These are phyloP conservation scores for Apodemia zela DNA, from an alignment of 2,888 invertebrate genomes.

Conservation along the genomic window DNA sequence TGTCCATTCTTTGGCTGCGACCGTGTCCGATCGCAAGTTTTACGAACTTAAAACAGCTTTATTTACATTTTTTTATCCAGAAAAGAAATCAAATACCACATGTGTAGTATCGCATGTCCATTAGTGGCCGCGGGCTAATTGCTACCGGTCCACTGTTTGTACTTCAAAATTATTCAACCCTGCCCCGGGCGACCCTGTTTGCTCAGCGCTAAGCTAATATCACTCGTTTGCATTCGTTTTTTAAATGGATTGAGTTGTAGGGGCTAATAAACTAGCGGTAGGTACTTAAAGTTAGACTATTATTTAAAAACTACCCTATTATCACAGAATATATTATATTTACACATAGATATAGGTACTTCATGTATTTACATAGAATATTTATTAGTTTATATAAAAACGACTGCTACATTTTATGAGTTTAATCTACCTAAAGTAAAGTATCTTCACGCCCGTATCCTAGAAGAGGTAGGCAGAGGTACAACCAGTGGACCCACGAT, in stretches of 20 bases:
- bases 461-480: no score
- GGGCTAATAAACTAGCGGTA: slow-evolving; percentile 26
- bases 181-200: slow-evolving; percentile 51
- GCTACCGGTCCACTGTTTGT: slow-evolving; percentile 50
- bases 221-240: slow-evolving; percentile 55
- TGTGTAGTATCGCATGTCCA: slow-evolving; percentile 45
- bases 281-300: slow-evolving; percentile 34
- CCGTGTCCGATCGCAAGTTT: not conserved
- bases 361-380: no score
- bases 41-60: not conserved
- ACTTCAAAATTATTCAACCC: slow-evolving; percentile 52
- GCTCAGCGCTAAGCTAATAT: slow-evolving; percentile 60
- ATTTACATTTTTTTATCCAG: slow-evolving; percentile 22
- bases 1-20: not conserved
- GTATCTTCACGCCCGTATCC: no score
- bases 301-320: not conserved
- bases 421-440: no score
- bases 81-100: slow-evolving; percentile 41
- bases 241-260: slow-evolving; percentile 44
- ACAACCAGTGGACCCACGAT: no score
- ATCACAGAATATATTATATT: no score
- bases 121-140: slow-evolving; percentile 64
- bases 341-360: no score
- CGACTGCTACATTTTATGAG: no score
- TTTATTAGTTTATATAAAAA: no score